Evolutionary conservation across 1,140 invertebrate species (phyloP), one percentile per base, ranked within the genome.

Genomic region (Meloidogyne floridensis): DNA sequence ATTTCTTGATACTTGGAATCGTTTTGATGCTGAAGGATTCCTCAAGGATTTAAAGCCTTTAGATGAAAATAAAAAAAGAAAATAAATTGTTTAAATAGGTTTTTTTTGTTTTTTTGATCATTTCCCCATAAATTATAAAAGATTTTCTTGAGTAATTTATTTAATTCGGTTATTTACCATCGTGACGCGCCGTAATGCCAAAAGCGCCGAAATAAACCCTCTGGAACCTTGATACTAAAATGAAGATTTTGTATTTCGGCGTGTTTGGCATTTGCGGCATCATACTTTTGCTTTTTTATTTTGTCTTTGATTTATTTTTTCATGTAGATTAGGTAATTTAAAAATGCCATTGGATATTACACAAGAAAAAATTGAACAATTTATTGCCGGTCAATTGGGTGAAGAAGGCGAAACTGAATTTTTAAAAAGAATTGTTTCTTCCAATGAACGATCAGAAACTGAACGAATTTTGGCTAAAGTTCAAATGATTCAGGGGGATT

Each of bases 381-480:
- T 81, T 73, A 86, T 89, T 32, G 90, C 87, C 83, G 87, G 89
- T n/a, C 78, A 81, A 56, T 74, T 82, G 1, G 87, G 89, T 20
- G 87, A 89, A 32, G 72, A 75, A 3, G 86, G 88, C n/a, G 87
- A 89, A 47, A 73, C 59, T 10, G 88, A 85, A n/a, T 89, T 87
- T 76, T 76, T 89, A 15, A 72, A 82, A n/a, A 83, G 56, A 32
- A 74, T 86, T 18, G 86, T 86, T 10, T 82, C 87, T 5, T 65
- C 59, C 5, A 84, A 86, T 43, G 75, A 83, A n/a, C 47, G 70
- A 9, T 43, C 86, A 18, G 84, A 86, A 54, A 51, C 84, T 15
- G 86, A 87, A 56, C 65, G 65, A 42, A 53, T 86, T 32, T 56
- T 85, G 32, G 20, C 69, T 9, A 80, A 74, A 78, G 84, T 86